phyloP scores from a whole-genome alignment of 1,140 invertebrate species.

The Chironomus tepperi region DNA sequence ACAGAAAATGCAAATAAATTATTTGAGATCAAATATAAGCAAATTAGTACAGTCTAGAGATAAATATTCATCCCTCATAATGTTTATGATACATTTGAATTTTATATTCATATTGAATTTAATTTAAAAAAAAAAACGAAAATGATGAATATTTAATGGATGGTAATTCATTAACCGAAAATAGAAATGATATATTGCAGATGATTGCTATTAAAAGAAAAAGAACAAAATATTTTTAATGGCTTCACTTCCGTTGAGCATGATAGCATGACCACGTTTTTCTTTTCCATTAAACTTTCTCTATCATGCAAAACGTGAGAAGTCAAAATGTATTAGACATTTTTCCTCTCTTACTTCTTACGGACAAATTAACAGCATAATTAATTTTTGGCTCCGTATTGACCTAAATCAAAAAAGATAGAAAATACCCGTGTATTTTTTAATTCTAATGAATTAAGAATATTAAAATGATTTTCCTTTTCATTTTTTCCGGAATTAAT shows the following conservation, averaged over 20 bases:
- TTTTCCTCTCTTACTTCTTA: conserved; percentile 56
- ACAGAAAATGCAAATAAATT: background rate
- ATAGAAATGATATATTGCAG: background rate
- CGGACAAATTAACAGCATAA: conserved; percentile 62
- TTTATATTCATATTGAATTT: too few relatives aligned
- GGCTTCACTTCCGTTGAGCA: too few relatives aligned
- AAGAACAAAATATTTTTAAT: background rate
- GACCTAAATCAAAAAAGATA: conserved; percentile 42
- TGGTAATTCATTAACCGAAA: too few relatives aligned
- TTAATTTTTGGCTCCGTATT: conserved; percentile 81
- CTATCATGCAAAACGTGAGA: background rate
- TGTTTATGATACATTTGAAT: too few relatives aligned
- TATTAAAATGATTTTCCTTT: background rate
- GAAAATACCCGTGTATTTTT: conserved; percentile 29
- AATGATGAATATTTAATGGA: too few relatives aligned
- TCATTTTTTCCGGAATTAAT: too few relatives aligned
- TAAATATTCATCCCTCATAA: too few relatives aligned
- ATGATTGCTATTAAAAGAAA: conserved; percentile 3
- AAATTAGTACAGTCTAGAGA: too few relatives aligned
- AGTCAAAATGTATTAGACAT: background rate
- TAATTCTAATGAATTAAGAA: conserved; percentile 33
- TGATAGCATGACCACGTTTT: too few relatives aligned
- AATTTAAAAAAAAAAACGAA: too few relatives aligned
- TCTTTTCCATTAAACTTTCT: background rate
- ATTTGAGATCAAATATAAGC: too few relatives aligned